Evolutionary conservation across 2,797 vertebrate genomes (phyloP).

Genomic region (Sardinella longiceps): DNA sequence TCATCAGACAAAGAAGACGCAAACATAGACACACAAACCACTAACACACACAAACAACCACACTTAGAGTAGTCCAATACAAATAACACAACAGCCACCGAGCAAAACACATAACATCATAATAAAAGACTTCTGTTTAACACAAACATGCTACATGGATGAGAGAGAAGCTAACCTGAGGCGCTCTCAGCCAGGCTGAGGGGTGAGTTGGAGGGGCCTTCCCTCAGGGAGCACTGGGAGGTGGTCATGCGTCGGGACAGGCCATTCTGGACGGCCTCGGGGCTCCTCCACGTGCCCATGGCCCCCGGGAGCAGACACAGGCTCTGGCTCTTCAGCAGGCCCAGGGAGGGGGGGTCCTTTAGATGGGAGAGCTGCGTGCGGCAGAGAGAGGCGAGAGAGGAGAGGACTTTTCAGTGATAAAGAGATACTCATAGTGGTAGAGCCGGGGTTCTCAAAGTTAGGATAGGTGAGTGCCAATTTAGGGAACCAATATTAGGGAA

Average conservation of each 20-base stretch:
- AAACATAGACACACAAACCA: too few relatives aligned
- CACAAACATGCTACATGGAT: too few relatives aligned
- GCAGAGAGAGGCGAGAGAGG: constrained; percentile 19
- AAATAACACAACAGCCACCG: too few relatives aligned
- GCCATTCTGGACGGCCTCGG: constrained; percentile 48
- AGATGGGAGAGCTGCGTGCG: constrained; percentile 80
- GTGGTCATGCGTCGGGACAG: constrained; percentile 75
- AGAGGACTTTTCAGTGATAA: background rate
- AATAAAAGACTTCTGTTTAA: too few relatives aligned
- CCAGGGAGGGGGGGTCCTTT: constrained; percentile 67
- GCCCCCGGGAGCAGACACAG: constrained; percentile 81
- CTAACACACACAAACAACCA: too few relatives aligned
- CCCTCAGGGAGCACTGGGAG: constrained; percentile 76
- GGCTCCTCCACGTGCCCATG: constrained; percentile 45
- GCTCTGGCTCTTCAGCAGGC: constrained; percentile 85
- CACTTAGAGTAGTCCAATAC: too few relatives aligned
- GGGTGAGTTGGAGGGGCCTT: constrained; percentile 44
- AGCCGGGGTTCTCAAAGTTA: too few relatives aligned
- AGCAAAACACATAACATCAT: too few relatives aligned
- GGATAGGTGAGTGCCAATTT: too few relatives aligned
- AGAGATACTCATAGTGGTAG: too few relatives aligned
- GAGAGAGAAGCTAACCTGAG: constrained; percentile 38
- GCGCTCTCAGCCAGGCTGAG: constrained; percentile 39
- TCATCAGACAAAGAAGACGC: too few relatives aligned
- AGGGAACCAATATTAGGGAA: too few relatives aligned